Conservation (phyloP, 2,888 invertebrate genomes). For the Tinea trinotella region DNA sequence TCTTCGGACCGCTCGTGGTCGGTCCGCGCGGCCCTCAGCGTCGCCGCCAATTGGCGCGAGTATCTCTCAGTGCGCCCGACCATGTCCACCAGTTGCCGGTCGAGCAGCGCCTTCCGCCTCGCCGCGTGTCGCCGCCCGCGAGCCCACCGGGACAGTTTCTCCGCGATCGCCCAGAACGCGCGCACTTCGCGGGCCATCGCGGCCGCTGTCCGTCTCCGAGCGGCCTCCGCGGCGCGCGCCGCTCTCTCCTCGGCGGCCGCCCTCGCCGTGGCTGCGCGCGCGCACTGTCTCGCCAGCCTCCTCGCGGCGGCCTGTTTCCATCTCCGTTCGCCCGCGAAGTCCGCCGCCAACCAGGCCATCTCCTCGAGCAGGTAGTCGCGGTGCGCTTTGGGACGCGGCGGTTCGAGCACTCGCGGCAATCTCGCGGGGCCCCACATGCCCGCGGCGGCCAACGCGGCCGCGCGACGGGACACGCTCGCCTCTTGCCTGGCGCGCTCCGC, state of each 20-base stretch:
- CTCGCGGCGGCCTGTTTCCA: conserved; percentile 98
- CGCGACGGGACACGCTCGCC: conserved; percentile 93
- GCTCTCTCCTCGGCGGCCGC: conserved; percentile 91
- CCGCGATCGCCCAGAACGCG: conserved; percentile 96
- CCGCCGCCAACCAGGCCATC: conserved; percentile 98
- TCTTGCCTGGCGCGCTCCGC: conserved; percentile 75
- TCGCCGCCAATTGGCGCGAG: conserved; percentile 86
- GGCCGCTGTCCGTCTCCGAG: conserved; percentile 88
- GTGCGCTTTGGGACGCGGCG: conserved; percentile 91
- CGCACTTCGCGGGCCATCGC: conserved; percentile 94
- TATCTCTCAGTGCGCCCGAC: conserved; percentile 99
- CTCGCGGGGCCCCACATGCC: conserved; percentile 96
- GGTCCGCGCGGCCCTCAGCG: conserved; percentile 18
- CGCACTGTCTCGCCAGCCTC: conserved; percentile 66
- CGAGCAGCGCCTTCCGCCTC: conserved; percentile 93
- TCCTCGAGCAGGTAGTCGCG: conserved; percentile 99
- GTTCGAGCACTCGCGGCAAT: conserved; percentile 93
- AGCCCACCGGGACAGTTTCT: conserved; percentile 96
- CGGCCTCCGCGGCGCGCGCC: conserved; percentile 91
- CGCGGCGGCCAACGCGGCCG: conserved; percentile 92
- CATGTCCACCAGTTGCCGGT: conserved; percentile 97
- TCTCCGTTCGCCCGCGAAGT: conserved; percentile 97
- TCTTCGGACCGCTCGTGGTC: conserved; percentile 14
- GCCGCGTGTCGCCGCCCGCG: conserved; percentile 93
- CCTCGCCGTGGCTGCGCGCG: conserved; percentile 82